Conservation (phyloP, 1,140 invertebrate species). For the Procambarus clarkii region DNA sequence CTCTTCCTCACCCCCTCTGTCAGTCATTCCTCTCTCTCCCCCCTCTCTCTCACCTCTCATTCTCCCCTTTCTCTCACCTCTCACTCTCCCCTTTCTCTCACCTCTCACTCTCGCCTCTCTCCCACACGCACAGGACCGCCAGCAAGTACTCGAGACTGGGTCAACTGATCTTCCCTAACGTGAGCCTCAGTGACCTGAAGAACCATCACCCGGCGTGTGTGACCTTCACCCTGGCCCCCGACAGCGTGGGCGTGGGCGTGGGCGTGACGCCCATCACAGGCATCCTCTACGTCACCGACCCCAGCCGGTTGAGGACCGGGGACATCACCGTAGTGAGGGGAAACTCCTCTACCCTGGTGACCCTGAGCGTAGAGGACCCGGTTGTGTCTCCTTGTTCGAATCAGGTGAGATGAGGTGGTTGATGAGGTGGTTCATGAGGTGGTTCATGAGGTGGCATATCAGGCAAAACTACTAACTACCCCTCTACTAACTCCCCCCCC, state of each 20-base stretch:
- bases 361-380: neutral
- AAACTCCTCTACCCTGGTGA: neutral
- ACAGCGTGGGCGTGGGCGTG: neutral
- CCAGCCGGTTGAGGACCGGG: slow-evolving; percentile 3
- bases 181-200: neutral
- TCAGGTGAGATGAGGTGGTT: neutral
- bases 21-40: too few relatives aligned
- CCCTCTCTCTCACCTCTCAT: too few relatives aligned
- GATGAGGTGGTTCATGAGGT: too few relatives aligned
- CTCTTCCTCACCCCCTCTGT: too few relatives aligned
- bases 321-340: slow-evolving; percentile 11
- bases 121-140: neutral
- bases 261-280: slow-evolving; percentile 30
- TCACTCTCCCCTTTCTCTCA: too few relatives aligned
- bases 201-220: neutral
- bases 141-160: slow-evolving; percentile 20
- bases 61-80: too few relatives aligned
- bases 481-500: neutral
- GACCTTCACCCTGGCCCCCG: slow-evolving; percentile 13
- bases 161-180: slow-evolving; percentile 26
- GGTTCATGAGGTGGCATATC: too few relatives aligned
- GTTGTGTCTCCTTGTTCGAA: neutral
- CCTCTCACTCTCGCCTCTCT: neutral
- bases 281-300: slow-evolving; percentile 44
- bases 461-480: neutral